Evolutionary conservation across 2,888 invertebrate species (phyloP).

Genomic region (Lobophora halterata): DNA sequence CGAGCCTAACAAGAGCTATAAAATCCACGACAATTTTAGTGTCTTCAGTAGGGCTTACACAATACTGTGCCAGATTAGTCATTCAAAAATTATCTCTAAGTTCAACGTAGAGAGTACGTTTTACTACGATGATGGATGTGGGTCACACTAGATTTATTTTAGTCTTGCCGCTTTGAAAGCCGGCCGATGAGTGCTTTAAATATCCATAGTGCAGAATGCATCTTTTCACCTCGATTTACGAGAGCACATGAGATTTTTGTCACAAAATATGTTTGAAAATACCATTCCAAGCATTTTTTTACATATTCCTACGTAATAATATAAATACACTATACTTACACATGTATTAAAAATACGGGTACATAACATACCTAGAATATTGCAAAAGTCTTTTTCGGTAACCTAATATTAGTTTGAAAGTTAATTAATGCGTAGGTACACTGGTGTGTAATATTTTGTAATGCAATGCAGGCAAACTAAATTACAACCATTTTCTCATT

Average conservation of each 20-base stretch:
- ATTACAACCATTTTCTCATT: slow-evolving; percentile 54
- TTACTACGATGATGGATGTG: slow-evolving; percentile 49
- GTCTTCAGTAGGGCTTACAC: slow-evolving; percentile 15
- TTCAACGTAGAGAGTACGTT: slow-evolving; percentile 31
- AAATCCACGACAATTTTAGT: slow-evolving; percentile 5
- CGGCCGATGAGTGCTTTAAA: slow-evolving; percentile 64
- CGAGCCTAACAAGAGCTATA: slow-evolving; percentile 1
- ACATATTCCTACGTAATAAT: too few species aligned
- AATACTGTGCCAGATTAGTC: slow-evolving; percentile 18
- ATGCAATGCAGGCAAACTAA: slow-evolving; percentile 42
- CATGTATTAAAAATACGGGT: too few species aligned
- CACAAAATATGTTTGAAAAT: neutral
- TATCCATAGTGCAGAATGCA: slow-evolving; percentile 71
- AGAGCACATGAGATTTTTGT: slow-evolving; percentile 39
- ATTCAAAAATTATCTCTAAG: slow-evolving; percentile 31
- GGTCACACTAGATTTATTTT: slow-evolving; percentile 72
- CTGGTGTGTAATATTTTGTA: slow-evolving; percentile 20
- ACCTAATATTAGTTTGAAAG: slow-evolving; percentile 14
- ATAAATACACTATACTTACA: too few species aligned
- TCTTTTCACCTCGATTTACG: slow-evolving; percentile 33
- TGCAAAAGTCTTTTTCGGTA: too few species aligned
- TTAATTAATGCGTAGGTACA: slow-evolving; percentile 16
- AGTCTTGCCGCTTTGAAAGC: slow-evolving; percentile 57
- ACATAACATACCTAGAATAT: too few species aligned
- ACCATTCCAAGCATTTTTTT: too few species aligned